Evolutionary conservation across 2,888 invertebrate species (phyloP).

Genomic region (Caenorhabditis japonica): DNA sequence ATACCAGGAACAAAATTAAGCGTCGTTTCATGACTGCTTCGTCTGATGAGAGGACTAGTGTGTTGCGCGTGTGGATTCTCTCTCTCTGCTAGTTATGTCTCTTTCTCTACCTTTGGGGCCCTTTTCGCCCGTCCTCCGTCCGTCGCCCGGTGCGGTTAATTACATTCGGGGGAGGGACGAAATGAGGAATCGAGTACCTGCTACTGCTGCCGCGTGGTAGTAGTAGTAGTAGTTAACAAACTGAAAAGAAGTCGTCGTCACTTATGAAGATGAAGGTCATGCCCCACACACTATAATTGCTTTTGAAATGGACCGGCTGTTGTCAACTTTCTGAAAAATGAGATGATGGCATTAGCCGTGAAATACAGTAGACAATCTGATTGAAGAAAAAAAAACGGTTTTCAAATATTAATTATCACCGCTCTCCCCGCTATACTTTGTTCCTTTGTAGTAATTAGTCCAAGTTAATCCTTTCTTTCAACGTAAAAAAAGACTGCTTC

Average conservation of each 20-base stretch:
- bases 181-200: slow-evolving; percentile 24
- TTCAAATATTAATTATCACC: too few relatives aligned
- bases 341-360: too few relatives aligned
- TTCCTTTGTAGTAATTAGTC: too few relatives aligned
- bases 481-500: too few relatives aligned
- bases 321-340: slow-evolving; percentile 39
- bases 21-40: slow-evolving; percentile 40
- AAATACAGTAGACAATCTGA: too few relatives aligned
- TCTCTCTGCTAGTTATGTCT: slow-evolving; percentile 4
- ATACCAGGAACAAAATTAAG: slow-evolving; percentile 33
- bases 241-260: slow-evolving; percentile 42
- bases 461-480: too few relatives aligned
- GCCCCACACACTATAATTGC: slow-evolving; percentile 33
- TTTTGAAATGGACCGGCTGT: slow-evolving; percentile 29
- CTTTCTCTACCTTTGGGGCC: slow-evolving; percentile 13
- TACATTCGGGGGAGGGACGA: slow-evolving; percentile 37
- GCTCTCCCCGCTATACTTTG: too few relatives aligned
- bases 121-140: not conserved
- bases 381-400: too few relatives aligned
- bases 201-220: too few relatives aligned
- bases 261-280: slow-evolving; percentile 48
- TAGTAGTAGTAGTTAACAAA: slow-evolving; percentile 31
- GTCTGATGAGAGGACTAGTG: too few relatives aligned
- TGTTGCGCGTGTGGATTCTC: slow-evolving; percentile 15
- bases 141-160: slow-evolving; percentile 43